Percentiles rank a stretch among this genome's conserved stretches.
phyloP scores from a whole-genome alignment of 2,797 vertebrate species.

The Sebastes reedi region DNA sequence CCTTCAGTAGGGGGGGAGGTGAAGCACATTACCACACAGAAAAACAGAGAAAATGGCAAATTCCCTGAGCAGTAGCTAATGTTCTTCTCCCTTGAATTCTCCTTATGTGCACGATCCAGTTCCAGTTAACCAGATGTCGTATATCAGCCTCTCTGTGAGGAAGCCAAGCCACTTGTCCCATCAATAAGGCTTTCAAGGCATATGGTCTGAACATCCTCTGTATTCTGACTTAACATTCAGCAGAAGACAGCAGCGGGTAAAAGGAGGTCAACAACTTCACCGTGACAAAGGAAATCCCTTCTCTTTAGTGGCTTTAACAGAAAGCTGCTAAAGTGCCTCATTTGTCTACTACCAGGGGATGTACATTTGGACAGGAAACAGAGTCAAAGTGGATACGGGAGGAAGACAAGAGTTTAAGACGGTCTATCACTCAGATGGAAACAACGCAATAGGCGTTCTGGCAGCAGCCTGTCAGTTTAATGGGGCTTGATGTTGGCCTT shows the following conservation, averaged over 20 bases:
- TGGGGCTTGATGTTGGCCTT: slow-evolving; percentile 62
- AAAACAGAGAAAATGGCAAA: slow-evolving; percentile 7
- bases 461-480: slow-evolving; percentile 75
- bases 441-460: slow-evolving; percentile 66
- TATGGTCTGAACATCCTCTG: slow-evolving; percentile 56
- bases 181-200: slow-evolving; percentile 44
- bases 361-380: slow-evolving; percentile 65
- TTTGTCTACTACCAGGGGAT: slow-evolving; percentile 56
- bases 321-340: slow-evolving; percentile 61
- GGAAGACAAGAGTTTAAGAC: slow-evolving; percentile 45
- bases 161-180: slow-evolving; percentile 63
- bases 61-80: slow-evolving; percentile 12
- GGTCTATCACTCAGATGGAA: slow-evolving; percentile 69
- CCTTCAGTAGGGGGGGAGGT: background rate
- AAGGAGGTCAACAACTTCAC: slow-evolving; percentile 46
- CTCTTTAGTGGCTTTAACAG: slow-evolving; percentile 59
- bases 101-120: slow-evolving; percentile 51
- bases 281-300: slow-evolving; percentile 67
- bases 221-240: slow-evolving; percentile 50
- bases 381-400: slow-evolving; percentile 41
- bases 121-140: slow-evolving; percentile 76
- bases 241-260: slow-evolving; percentile 30
- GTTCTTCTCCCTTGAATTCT: slow-evolving; percentile 31
- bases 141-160: slow-evolving; percentile 60
- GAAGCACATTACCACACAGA: background rate